Base-by-base conservation (phyloP, 2,888 invertebrate genomes). In the Onchidella celtica region DNA sequence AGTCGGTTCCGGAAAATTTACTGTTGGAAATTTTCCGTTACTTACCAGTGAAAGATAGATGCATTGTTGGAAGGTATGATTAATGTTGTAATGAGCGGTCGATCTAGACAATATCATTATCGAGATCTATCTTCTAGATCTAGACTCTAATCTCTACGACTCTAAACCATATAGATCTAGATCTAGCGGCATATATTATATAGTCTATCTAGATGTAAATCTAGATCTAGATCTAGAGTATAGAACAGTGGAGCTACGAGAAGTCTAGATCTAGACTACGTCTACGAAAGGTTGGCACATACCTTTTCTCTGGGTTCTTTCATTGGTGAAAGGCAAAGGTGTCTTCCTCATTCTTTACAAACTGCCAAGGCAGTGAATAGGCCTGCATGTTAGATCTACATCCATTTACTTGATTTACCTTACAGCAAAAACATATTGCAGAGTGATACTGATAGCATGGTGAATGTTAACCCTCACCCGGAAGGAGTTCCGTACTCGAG, bases 61-160 rank as follows among this genome's bases (percentile, higher is more conserved):
- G 91, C 65, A 84, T 86, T 38, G 74, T 85, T 29, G 89, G 89
- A 73, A 88, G 91, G 91, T 90, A n/a, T n/a, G n/a, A n/a, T n/a
- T n/a, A n/a, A n/a, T n/a, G n/a, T n/a, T n/a, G n/a, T n/a, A n/a
- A n/a, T n/a, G n/a, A n/a, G n/a, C n/a, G n/a, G n/a, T n/a, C n/a
- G n/a, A n/a, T n/a, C n/a, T n/a, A n/a, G n/a, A n/a, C n/a, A n/a
- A n/a, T n/a, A 47, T 47, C 17, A 47, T 47, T 47, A 32, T 38
- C 24, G 55, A 2, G 1, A 4, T 57, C 24, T 9, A 55, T 47
- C 6, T 47, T 47, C 47, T 47, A 17, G 17, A 17, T 47, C 47
- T 47, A 47, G 9, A 47, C 47, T 11, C 17, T 11, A 11, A 47
- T 47, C 17, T 47, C 9, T 21, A 72, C 70, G 9, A n/a, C 14